These are phyloP conservation scores for Oreortyx pictus DNA, from an alignment of 2,797 vertebrate genomes.

Conservation along the genomic window DNA sequence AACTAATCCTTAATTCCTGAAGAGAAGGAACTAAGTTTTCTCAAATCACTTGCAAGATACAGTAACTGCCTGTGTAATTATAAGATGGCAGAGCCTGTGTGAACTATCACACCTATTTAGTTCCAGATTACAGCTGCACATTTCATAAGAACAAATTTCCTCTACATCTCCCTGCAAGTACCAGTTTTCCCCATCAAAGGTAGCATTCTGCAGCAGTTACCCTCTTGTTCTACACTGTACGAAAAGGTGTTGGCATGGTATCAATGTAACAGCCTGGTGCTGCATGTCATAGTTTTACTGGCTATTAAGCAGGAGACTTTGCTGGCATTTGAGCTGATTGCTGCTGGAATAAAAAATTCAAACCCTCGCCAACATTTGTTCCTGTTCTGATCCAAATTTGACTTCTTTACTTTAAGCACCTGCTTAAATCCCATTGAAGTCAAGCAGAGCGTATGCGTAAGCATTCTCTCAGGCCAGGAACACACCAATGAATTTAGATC, in stretches of 20 bases:
- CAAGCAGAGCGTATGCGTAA: fast-evolving
- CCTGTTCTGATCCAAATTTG: neutral
- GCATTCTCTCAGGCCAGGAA: neutral
- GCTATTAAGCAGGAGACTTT: neutral
- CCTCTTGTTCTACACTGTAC: neutral
- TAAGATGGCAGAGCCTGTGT: neutral
- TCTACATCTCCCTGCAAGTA: neutral
- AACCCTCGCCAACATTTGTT: neutral
- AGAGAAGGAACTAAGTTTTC: neutral
- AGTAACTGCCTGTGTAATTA: neutral
- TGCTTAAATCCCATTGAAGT: neutral
- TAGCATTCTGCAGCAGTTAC: neutral
- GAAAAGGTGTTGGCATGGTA: neutral
- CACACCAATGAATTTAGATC: neutral
- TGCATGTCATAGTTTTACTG: neutral
- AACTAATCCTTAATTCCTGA: neutral
- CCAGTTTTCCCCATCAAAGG: neutral
- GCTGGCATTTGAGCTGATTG: neutral
- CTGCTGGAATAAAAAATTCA: neutral
- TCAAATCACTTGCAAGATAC: neutral
- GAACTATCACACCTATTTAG: neutral
- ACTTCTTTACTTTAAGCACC: neutral
- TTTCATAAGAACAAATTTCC: neutral
- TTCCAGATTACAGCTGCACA: neutral
- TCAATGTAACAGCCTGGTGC: fast-evolving